Conservation (phyloP, 2,888 invertebrate species). For the Hydrotaea cyrtoneurina region DNA sequence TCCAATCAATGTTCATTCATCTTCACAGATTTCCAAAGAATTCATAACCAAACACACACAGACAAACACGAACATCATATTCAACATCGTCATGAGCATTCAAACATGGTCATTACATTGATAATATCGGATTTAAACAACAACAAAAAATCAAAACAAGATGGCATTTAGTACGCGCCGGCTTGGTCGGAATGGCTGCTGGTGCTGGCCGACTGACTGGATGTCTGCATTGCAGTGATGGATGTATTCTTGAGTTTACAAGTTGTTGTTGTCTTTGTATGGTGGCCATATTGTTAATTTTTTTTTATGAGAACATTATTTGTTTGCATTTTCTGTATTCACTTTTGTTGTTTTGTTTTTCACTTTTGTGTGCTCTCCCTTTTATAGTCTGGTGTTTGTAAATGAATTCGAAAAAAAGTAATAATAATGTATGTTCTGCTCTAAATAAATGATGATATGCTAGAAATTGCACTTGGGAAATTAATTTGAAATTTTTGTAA, state of each 20-base stretch:
- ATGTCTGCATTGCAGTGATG: not conserved
- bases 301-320: not conserved
- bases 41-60: not conserved
- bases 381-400: not conserved
- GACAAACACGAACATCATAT: not conserved
- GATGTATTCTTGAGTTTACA: not conserved
- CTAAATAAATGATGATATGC: constrained; percentile 45
- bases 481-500: constrained; percentile 20
- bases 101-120: constrained; percentile 46
- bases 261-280: not conserved
- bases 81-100: not conserved
- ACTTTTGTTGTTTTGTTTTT: not conserved
- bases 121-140: constrained; percentile 39
- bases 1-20: constrained; percentile 12
- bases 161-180: not conserved
- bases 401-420: not conserved
- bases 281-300: not conserved
- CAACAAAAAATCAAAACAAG: not conserved
- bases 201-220: too few relatives aligned
- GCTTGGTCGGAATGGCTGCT: too few relatives aligned
- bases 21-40: constrained; percentile 8
- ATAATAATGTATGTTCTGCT: constrained; percentile 32
- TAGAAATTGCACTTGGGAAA: constrained; percentile 43
- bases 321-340: constrained; percentile 3
- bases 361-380: not conserved